Evolutionary conservation across 2,888 invertebrate genomes (phyloP).

Genomic region (Mayetiola destructor): DNA sequence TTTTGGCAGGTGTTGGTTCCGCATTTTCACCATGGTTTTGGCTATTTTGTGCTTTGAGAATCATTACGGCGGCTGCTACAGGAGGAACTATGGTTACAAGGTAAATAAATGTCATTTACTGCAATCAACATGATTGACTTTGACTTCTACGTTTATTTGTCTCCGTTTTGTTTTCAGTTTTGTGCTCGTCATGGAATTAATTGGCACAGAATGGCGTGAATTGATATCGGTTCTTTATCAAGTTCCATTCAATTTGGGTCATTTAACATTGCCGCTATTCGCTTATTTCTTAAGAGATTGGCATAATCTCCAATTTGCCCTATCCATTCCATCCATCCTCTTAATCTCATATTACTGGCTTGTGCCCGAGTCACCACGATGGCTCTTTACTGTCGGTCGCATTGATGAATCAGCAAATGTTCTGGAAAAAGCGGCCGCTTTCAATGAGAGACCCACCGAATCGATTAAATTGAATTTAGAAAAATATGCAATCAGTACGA

Average conservation of each 20-base stretch:
- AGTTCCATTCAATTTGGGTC: conserved; percentile 55
- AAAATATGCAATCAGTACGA: conserved; percentile 22
- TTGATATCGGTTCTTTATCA: conserved; percentile 49
- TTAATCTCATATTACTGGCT: conserved; percentile 50
- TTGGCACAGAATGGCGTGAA: conserved; percentile 43
- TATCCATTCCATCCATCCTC: conserved; percentile 47
- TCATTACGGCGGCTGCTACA: conserved; percentile 58
- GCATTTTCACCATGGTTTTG: conserved; percentile 53
- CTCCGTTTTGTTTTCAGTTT: conserved; percentile 36
- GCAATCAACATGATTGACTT: background rate
- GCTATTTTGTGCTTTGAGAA: conserved; percentile 50
- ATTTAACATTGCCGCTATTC: conserved; percentile 46
- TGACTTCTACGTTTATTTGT: background rate
- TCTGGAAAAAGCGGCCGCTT: conserved; percentile 48
- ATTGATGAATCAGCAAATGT: conserved; percentile 45
- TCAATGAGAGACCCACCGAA: conserved; percentile 40
- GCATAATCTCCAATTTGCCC: conserved; percentile 50
- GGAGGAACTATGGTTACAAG: conserved; percentile 70
- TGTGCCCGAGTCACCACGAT: conserved; percentile 65
- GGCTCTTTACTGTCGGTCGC: conserved; percentile 54
- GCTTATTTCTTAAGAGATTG: conserved; percentile 52
- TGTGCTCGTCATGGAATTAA: conserved; percentile 52
- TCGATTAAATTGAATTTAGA: conserved; percentile 35
- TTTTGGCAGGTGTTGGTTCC: conserved; percentile 53
- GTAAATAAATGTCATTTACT: conserved; percentile 19